phyloP scores from a whole-genome alignment of 2,797 vertebrate species.

The Jordanella pulchra region DNA sequence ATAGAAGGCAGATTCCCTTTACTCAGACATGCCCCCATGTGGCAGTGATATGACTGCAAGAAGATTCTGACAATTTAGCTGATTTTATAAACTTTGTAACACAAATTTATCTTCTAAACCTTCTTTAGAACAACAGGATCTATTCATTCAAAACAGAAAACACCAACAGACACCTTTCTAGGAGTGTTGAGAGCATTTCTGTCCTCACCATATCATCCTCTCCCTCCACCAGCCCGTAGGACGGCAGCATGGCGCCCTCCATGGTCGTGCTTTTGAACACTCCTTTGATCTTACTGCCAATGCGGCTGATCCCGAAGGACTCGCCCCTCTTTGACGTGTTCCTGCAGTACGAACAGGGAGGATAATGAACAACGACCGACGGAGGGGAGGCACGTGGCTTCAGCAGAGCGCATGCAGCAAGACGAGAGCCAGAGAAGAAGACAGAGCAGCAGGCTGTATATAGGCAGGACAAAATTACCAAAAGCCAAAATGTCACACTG shows the following conservation, averaged over 20 bases:
- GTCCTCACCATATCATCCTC: conserved; percentile 91
- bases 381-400: conserved; percentile 27
- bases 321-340: conserved; percentile 91
- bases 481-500: conserved; percentile 40
- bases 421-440: conserved; percentile 15
- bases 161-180: neutral
- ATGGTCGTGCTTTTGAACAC: conserved; percentile 96
- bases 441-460: conserved; percentile 21
- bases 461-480: conserved; percentile 11
- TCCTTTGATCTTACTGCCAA: conserved; percentile 95
- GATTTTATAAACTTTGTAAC: no score
- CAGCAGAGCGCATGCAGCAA: conserved; percentile 48
- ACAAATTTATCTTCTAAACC: neutral
- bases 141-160: neutral
- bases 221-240: conserved; percentile 86
- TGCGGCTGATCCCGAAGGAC: conserved; percentile 93
- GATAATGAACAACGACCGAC: conserved; percentile 18
- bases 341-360: conserved; percentile 72
- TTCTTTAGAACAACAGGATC: neutral
- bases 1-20: conserved; percentile 1
- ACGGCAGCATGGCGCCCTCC: conserved; percentile 94
- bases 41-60: conserved; percentile 10
- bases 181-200: conserved; percentile 1
- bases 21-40: conserved; percentile 52
- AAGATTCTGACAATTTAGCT: neutral